These are phyloP conservation scores for Acronicta psi DNA, from an alignment of 2,888 invertebrate genomes.

Conservation along the genomic window DNA sequence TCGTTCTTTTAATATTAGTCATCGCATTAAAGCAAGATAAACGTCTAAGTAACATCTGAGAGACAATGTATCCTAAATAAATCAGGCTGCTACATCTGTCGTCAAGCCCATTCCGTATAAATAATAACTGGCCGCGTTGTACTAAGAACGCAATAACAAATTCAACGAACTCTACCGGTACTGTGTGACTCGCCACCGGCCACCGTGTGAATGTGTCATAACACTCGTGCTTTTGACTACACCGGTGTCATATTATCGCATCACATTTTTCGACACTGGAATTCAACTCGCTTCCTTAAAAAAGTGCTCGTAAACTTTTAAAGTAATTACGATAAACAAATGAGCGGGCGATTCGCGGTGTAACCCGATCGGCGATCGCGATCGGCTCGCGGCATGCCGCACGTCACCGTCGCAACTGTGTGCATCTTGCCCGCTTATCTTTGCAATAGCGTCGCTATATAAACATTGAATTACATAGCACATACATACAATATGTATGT, in stretches of 20 bases:
- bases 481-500: slow-evolving; percentile 72
- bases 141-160: slow-evolving; percentile 88
- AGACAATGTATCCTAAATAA: slow-evolving; percentile 77
- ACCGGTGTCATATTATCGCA: slow-evolving; percentile 82
- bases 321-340: slow-evolving; percentile 62
- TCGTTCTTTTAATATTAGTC: slow-evolving; percentile 62
- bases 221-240: slow-evolving; percentile 78
- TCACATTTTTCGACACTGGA: slow-evolving; percentile 76
- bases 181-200: slow-evolving; percentile 83
- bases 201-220: slow-evolving; percentile 87
- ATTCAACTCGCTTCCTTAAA: slow-evolving; percentile 74
- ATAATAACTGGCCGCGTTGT: slow-evolving; percentile 83
- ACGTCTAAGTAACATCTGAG: slow-evolving; percentile 65
- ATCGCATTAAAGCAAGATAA: slow-evolving; percentile 61
- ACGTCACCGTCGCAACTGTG: slow-evolving; percentile 46
- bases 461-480: slow-evolving; percentile 82
- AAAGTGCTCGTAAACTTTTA: slow-evolving; percentile 64
- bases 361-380: slow-evolving; percentile 68
- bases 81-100: slow-evolving; percentile 79
- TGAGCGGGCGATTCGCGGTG: slow-evolving; percentile 60
- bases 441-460: slow-evolving; percentile 70
- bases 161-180: slow-evolving; percentile 89
- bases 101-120: slow-evolving; percentile 77
- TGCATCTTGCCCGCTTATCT: slow-evolving; percentile 69
- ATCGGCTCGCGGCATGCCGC: slow-evolving; percentile 55